Base-by-base conservation (phyloP, 53 echinoderm and acorn worm species). In the Echinometra lucunter region DNA sequence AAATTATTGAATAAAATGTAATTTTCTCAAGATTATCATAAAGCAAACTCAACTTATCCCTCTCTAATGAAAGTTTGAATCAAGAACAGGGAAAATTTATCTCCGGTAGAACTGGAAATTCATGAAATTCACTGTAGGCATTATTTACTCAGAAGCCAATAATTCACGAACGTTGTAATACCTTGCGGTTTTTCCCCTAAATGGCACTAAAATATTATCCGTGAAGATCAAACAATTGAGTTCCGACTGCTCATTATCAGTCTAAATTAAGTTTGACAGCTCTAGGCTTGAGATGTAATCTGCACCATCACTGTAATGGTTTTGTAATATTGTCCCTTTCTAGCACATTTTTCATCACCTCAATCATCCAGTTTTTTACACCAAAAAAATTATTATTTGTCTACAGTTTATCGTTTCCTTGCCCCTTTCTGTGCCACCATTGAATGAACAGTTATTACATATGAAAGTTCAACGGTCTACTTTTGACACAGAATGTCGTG, bases 101-200 rank as follows among this genome's bases (percentile, higher is more conserved):
- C 32, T 28, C 30, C 0, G 0, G 0, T 38, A 81, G 6, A 81
- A 49, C 17, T 28, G 49, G 15, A 85, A 45, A 28, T 21, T 6
- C 47, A 47, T 11, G 9, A n/a, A 85, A n/a, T 85, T 85, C 49
- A 47, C 27, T 23, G 53, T 28, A 21, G 85, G 49, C 49, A 30
- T 47, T 83, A 85, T 85, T 28, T 85, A 85, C 85, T 53, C 85
- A 85, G 49, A 85, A 19, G 44, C 28, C 49, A 85, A 53, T 49
- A 85, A 35, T 47, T 21, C 45, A 45, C 4, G 27, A 12, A 42
- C 38, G 15, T 40, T 16, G 35, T 42, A 42, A 16, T 80, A 18
- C 40, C 80, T 80, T 6, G 17, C 40, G 19, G 18, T 44, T 6
- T 42, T 42, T 4, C 44, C 81, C 38, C 75, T 75, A 38, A 37